Conservation (phyloP, 53 echinoderm and acorn worm genomes). For the Echinometra lucunter region DNA sequence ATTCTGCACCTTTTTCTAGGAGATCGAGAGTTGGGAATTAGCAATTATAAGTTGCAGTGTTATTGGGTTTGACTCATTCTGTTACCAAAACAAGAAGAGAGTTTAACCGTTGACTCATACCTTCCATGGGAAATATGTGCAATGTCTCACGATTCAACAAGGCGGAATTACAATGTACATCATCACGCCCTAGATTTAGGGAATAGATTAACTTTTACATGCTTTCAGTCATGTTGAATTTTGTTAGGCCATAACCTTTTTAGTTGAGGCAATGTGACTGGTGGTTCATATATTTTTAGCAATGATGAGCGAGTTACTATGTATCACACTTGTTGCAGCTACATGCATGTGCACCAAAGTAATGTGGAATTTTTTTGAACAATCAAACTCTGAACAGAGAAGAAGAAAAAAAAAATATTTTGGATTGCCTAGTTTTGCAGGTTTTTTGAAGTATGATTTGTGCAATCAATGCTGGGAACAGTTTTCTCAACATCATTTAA, state of each 20-base stretch:
- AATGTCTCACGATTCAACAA: neutral
- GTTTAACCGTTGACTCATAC: neutral
- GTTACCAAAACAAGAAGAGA: neutral
- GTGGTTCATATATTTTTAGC: neutral
- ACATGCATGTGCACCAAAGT: neutral
- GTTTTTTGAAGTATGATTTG: too few species aligned
- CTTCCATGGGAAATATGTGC: neutral
- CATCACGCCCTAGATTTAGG: neutral
- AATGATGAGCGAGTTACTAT: too few species aligned
- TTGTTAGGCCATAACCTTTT: neutral
- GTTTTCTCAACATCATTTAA: too few species aligned
- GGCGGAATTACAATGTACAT: neutral
- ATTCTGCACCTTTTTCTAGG: neutral
- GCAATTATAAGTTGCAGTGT: neutral
- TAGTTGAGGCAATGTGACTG: neutral
- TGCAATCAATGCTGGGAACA: too few species aligned
- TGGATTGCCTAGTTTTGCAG: too few species aligned
- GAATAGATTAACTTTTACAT: neutral
- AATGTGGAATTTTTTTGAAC: too few species aligned
- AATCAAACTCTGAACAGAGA: too few species aligned
- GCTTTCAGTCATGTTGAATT: neutral
- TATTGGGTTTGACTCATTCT: neutral
- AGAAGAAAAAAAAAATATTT: too few species aligned
- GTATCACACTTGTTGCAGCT: neutral
- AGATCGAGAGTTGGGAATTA: neutral